These are phyloP conservation scores for Yponomeuta malinellus DNA, from an alignment of 2,888 invertebrate species.

Conservation along the genomic window DNA sequence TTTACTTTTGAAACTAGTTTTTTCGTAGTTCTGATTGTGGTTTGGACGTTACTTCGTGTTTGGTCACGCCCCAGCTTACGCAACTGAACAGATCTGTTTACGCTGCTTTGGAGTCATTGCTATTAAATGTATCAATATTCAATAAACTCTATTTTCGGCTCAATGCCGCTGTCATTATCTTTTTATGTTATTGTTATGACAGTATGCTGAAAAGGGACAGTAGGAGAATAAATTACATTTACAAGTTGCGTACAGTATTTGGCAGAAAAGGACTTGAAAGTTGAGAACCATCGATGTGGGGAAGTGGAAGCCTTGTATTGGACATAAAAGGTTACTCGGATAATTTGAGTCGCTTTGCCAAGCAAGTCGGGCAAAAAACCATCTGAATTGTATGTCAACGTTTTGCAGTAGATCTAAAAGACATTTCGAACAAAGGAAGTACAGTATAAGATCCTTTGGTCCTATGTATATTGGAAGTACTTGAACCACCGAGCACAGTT, in stretches of 20 bases:
- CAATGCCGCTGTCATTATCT: neutral
- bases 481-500: neutral
- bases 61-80: no score
- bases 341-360: neutral
- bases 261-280: no score
- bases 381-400: neutral
- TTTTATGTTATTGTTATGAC: neutral
- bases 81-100: no score
- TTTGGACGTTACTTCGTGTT: no score
- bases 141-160: neutral
- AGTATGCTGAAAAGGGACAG: no score
- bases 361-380: neutral
- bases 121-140: neutral
- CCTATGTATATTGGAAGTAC: neutral
- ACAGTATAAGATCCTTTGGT: neutral
- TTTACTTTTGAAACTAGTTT: no score
- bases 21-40: no score
- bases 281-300: no score
- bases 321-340: neutral
- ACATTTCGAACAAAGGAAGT: neutral
- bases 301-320: no score
- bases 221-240: no score
- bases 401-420: neutral
- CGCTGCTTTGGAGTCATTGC: no score
- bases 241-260: no score